Evolutionary conservation across 2,888 invertebrate species (phyloP).

Genomic region (Andrena dorsata): DNA sequence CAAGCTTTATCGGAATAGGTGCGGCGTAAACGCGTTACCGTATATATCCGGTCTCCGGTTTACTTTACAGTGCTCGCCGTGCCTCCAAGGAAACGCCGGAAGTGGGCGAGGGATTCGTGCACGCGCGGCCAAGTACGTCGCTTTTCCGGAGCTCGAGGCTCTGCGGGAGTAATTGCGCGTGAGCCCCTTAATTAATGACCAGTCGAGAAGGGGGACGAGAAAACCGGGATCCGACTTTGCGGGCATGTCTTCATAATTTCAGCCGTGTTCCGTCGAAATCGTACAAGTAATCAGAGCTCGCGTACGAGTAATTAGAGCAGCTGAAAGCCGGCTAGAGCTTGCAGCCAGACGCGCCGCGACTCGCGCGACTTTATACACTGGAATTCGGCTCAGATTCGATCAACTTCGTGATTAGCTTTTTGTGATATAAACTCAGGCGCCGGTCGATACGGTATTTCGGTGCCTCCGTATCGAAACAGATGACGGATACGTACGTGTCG

Average conservation of each 20-base stretch:
- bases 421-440: no score
- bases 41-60: constrained; percentile 32
- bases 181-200: constrained; percentile 62
- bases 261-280: constrained; percentile 27
- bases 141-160: constrained; percentile 16
- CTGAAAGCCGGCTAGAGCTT: not conserved
- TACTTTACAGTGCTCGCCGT: constrained; percentile 10
- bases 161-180: constrained; percentile 58
- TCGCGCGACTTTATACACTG: not conserved
- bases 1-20: constrained; percentile 36
- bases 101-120: constrained; percentile 49
- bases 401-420: no score
- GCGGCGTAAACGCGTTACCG: constrained; percentile 28
- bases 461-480: not conserved
- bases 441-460: not conserved
- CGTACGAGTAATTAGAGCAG: constrained; percentile 42
- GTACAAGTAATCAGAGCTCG: constrained; percentile 41
- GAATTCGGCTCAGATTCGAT: no score
- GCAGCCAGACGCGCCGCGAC: not conserved
- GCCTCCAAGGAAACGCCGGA: constrained; percentile 34
- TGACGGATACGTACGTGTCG: not conserved
- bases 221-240: constrained; percentile 27
- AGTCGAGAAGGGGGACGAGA: constrained; percentile 37
- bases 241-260: constrained; percentile 56
- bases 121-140: constrained; percentile 34